These are phyloP conservation scores for Bergia sp. DNA, from an alignment of 92 coral and sea anemone species.

Conservation along the genomic window DNA sequence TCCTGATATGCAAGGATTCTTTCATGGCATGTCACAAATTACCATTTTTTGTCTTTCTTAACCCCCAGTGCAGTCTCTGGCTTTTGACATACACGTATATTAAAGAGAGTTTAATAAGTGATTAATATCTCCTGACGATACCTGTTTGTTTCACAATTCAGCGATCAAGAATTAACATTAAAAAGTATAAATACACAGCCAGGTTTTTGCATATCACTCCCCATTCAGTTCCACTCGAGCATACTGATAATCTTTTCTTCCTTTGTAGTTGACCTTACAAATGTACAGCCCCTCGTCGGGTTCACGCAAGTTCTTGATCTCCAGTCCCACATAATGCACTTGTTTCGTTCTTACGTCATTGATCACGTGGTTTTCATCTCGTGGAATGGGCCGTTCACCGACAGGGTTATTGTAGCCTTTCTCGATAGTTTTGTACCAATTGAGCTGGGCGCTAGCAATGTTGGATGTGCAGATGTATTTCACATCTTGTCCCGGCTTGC, in stretches of 20 bases:
- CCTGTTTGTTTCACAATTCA: background rate
- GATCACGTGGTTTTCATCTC: conserved; percentile 10
- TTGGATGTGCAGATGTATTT: conserved; percentile 22
- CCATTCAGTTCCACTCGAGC: background rate
- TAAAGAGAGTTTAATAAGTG: background rate
- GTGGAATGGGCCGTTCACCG: background rate
- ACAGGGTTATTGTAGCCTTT: conserved; percentile 2
- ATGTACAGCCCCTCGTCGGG: conserved; percentile 19
- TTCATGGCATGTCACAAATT: background rate
- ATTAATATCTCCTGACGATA: background rate
- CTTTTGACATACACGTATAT: background rate
- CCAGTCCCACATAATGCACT: conserved; percentile 12
- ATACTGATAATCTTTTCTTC: conserved; percentile 5
- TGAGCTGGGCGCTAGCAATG: conserved; percentile 6
- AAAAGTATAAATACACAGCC: background rate
- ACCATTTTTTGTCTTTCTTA: background rate
- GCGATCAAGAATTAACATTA: conserved; percentile 5
- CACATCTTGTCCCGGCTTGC: conserved; percentile 4
- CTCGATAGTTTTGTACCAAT: conserved; percentile 30
- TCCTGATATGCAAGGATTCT: no score
- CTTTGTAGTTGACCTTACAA: conserved; percentile 16
- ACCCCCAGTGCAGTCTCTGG: background rate
- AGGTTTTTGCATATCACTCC: background rate
- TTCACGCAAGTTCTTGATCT: conserved; percentile 5
- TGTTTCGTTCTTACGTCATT: conserved; percentile 1